Conservation (phyloP, 2,113 vertebrate species). For the Phrynocephalus versicolor region DNA sequence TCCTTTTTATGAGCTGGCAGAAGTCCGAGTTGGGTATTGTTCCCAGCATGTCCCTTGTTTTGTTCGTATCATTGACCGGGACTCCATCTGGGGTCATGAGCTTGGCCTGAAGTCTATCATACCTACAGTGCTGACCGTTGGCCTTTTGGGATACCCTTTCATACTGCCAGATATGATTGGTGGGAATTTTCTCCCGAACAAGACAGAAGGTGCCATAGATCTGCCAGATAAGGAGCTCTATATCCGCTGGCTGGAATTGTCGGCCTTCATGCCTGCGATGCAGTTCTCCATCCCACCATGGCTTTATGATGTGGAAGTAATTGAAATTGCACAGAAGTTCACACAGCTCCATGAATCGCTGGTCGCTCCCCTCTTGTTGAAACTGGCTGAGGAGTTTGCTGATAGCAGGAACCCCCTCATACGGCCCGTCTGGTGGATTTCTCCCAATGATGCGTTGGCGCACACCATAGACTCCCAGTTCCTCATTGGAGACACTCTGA, state of each 20-base stretch:
- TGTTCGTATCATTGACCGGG: conserved; percentile 90
- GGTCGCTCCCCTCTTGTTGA: conserved; percentile 89
- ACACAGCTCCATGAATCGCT: conserved; percentile 86
- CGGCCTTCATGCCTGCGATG: conserved; percentile 96
- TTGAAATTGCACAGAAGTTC: conserved; percentile 91
- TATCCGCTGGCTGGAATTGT: conserved; percentile 94
- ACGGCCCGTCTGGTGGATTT: conserved; percentile 97
- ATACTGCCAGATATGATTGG: conserved; percentile 90
- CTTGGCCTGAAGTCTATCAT: conserved; percentile 93
- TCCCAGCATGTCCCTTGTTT: conserved; percentile 95
- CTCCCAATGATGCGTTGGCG: conserved; percentile 83
- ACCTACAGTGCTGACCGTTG: conserved; percentile 91
- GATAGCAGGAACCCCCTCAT: conserved; percentile 93
- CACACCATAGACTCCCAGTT: conserved; percentile 95
- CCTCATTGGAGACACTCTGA: conserved; percentile 93
- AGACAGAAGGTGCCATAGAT: conserved; percentile 66
- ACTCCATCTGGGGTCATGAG: conserved; percentile 94
- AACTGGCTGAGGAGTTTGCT: conserved; percentile 87
- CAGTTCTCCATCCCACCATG: conserved; percentile 96
- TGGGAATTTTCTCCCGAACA: conserved; percentile 80
- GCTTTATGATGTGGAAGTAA: conserved; percentile 89
- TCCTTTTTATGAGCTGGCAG: conserved; percentile 87
- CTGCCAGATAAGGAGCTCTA: conserved; percentile 93
- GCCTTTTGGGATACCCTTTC: conserved; percentile 93
- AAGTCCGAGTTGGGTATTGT: conserved; percentile 91